Evolutionary conservation across 2,888 invertebrate genomes (phyloP).

Genomic region (Norana najaformis): DNA sequence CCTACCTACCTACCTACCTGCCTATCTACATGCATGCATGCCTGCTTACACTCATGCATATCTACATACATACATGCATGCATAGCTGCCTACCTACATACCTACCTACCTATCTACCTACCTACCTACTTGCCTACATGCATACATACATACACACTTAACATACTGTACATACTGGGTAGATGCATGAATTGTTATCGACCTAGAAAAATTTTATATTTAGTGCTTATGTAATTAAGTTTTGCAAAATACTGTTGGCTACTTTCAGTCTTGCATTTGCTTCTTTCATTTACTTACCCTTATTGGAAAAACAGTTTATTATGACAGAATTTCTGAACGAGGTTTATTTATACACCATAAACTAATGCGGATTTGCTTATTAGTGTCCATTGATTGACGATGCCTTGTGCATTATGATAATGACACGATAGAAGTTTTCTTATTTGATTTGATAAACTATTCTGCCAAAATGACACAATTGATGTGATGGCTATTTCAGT

Average conservation of each 20-base stretch:
- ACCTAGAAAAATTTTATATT: neutral
- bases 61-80: too few relatives aligned
- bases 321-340: neutral
- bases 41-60: too few relatives aligned
- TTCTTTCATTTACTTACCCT: neutral
- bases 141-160: too few relatives aligned
- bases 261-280: neutral
- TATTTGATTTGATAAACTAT: neutral
- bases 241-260: neutral
- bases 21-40: too few relatives aligned
- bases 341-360: neutral
- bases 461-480: neutral
- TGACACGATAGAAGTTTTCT: neutral
- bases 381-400: too few relatives aligned
- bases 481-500: constrained; percentile 48
- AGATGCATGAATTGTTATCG: too few relatives aligned
- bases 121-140: too few relatives aligned
- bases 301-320: neutral
- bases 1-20: too few relatives aligned
- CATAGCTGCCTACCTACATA: too few relatives aligned
- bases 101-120: too few relatives aligned
- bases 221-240: neutral
- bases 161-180: too few relatives aligned
- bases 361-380: neutral
- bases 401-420: neutral